phyloP scores from a whole-genome alignment of 2,113 vertebrate species.

The Pelecanus crispus region DNA sequence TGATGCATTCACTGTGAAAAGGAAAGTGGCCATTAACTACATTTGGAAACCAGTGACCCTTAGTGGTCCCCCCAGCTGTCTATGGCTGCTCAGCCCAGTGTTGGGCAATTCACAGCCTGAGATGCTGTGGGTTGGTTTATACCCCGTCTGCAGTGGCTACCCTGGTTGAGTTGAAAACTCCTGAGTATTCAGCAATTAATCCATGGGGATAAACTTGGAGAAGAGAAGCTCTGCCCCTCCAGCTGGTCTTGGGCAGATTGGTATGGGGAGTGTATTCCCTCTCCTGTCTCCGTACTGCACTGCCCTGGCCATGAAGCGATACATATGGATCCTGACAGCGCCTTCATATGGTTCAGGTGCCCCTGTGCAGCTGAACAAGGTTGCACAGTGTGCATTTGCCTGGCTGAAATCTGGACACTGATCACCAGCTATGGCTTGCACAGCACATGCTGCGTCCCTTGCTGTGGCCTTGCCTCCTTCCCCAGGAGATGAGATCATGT shows the following conservation, averaged over 20 bases:
- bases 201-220: background rate
- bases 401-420: background rate
- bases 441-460: accelerated
- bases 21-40: background rate
- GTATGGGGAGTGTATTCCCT: background rate
- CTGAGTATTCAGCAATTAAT: background rate
- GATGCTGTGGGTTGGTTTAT: background rate
- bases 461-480: background rate
- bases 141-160: background rate
- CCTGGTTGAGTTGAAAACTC: background rate
- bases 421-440: background rate
- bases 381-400: background rate
- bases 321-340: background rate
- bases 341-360: background rate
- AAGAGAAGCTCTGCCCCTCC: background rate
- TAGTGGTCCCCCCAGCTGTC: background rate
- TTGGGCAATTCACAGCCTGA: background rate
- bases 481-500: background rate
- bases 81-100: background rate
- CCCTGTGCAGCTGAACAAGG: background rate
- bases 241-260: background rate
- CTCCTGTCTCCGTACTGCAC: background rate
- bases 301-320: background rate
- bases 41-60: background rate
- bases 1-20: background rate